Evolutionary conservation across 35 echinoderm and acorn worm genomes (phyloP), one percentile per base, ranked within the genome.

Genomic region (Eucidaris tribuloides): DNA sequence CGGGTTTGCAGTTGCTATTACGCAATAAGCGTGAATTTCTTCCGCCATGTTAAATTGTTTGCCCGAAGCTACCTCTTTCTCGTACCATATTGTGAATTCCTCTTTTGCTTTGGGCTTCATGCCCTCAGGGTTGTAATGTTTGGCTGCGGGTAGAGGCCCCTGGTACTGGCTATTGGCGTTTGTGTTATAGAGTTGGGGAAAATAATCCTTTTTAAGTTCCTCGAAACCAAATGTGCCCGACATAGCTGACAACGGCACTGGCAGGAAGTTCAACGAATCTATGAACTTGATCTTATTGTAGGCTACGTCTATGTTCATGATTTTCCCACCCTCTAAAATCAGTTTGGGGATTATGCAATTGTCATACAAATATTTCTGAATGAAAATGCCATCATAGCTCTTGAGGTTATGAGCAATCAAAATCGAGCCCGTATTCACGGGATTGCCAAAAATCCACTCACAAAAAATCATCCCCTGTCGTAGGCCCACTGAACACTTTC

Each of bases 141-240:
- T 42, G n/a, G 11, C 59, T 13, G 37, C 36, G 14, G 81, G 81
- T 9, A 68, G 7, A 3, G 52, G 35, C 25, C 81, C 62, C 13
- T 19, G 32, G 24, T 84, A 84, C 5, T 65, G 13, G 42, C 23
- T 5, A 38, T 84, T 62, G 22, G 33, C 60, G 1, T 3, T 1
- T 3, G 60, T 48, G n/a, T 84, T 84, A 7, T 28, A 84, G 15
- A 70, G 52, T 24, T 84, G 59, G 11, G 62, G 81, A 25, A 84
- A 84, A 50, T 68, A 84, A 4, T 62, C 81, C 38, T 84, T 84
- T 32, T 71, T 70, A 2, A 84, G 24, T 50, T 84, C 81, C 49
- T 68, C 54, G 1, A 84, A 19, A 19, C 59, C 39, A 52, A 84
- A 84, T 3, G 81, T 70, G 39, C 17, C 29, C 2, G 81, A 62